phyloP scores from a whole-genome alignment of 2,888 invertebrate species.

The Eutolmus rufibarbis region DNA sequence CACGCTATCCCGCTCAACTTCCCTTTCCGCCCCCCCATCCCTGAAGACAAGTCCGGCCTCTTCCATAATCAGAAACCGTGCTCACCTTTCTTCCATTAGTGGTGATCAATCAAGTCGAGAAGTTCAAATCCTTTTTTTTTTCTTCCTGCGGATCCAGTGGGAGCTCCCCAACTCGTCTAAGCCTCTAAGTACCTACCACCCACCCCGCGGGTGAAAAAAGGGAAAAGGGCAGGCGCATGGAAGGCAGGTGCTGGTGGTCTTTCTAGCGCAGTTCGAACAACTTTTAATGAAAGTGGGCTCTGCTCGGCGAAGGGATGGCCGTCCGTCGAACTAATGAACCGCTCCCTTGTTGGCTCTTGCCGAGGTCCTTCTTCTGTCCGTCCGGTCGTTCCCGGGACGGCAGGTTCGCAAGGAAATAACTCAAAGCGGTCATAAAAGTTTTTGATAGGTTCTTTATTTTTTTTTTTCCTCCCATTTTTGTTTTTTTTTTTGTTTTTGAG shows the following conservation, averaged over 20 bases:
- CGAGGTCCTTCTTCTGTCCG: not conserved
- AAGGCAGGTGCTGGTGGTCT: not conserved
- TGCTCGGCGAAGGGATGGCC: conserved; percentile 8
- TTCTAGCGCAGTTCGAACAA: not conserved
- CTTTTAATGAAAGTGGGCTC: conserved; percentile 41
- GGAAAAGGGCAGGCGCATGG: not conserved
- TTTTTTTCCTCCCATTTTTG: not conserved
- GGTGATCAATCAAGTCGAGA: conserved; percentile 46
- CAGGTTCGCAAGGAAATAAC: not conserved
- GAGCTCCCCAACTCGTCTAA: not conserved
- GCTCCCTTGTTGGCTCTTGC: conserved; percentile 44
- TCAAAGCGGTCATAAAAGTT: conserved; percentile 26
- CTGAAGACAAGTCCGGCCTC: not conserved
- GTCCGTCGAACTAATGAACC: conserved; percentile 45
- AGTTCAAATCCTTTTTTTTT: conserved; percentile 44
- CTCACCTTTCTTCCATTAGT: conserved; percentile 38
- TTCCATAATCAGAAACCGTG: not conserved
- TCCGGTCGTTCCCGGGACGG: not conserved
- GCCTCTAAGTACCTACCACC: not conserved
- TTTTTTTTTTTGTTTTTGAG: too few relatives aligned
- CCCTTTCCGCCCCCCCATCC: not conserved
- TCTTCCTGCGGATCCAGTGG: not conserved
- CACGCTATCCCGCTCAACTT: not conserved
- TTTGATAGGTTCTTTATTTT: conserved; percentile 16
- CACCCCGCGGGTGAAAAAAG: not conserved